Evolutionary conservation across 2,797 vertebrate species (phyloP).

Genomic region (Rhinichthys osculus): DNA sequence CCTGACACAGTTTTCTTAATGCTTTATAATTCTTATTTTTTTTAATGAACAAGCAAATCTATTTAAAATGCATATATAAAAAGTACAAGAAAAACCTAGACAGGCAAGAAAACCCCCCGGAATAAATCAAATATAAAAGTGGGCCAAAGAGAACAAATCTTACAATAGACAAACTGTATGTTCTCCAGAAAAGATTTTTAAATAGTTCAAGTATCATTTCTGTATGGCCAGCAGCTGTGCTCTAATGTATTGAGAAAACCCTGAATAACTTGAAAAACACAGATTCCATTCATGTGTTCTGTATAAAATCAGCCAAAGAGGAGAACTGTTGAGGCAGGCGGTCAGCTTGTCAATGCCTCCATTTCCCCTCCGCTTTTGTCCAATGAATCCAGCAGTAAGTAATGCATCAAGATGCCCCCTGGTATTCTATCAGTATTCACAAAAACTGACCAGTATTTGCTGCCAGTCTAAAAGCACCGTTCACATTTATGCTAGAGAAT

Average conservation of each 20-base stretch:
- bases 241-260: conserved; percentile 19
- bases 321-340: conserved; percentile 33
- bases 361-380: conserved; percentile 50
- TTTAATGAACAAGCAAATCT: neutral
- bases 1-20: conserved; percentile 24
- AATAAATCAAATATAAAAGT: conserved; percentile 2
- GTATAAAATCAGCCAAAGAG: conserved; percentile 44
- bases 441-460: conserved; percentile 41
- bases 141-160: neutral
- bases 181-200: neutral
- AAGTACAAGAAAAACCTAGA: neutral
- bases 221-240: neutral
- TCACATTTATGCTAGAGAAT: neutral
- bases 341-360: conserved; percentile 56
- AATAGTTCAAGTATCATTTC: neutral
- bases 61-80: neutral
- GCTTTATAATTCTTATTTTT: neutral
- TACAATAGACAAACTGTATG: neutral
- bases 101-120: neutral
- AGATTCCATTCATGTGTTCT: conserved; percentile 54
- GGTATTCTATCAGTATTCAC: conserved; percentile 51
- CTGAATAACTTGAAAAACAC: conserved; percentile 44
- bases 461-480: neutral
- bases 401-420: conserved; percentile 54
- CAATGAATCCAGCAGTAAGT: conserved; percentile 43